Conservation (phyloP, 2,113 vertebrate species). For the Albula goreensis region DNA sequence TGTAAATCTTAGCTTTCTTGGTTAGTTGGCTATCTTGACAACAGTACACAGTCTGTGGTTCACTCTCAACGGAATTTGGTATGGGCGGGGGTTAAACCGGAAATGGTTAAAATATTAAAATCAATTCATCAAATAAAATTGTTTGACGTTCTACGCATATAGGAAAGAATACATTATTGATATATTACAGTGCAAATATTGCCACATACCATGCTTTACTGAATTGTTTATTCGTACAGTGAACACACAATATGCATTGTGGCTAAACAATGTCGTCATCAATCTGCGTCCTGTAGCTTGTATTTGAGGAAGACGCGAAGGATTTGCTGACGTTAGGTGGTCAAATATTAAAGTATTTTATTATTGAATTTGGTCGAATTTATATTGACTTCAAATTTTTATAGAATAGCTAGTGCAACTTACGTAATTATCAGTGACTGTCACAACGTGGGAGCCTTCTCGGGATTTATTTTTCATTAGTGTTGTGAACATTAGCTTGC, state of each 20-base stretch:
- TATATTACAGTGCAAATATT: not conserved
- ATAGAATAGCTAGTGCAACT: not conserved
- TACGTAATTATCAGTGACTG: not conserved
- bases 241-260: not conserved
- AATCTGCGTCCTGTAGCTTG: constrained; percentile 42
- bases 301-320: constrained; percentile 39
- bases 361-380: not conserved
- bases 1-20: too few species aligned
- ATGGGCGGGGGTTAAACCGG: not conserved
- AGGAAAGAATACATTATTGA: too few species aligned
- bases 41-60: too few species aligned
- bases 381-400: not conserved
- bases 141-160: too few species aligned
- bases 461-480: not conserved
- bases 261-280: constrained; percentile 44
- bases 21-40: too few species aligned
- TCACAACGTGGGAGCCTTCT: not conserved
- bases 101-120: not conserved
- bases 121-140: not conserved
- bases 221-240: not conserved
- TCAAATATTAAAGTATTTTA: not conserved
- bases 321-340: constrained; percentile 40
- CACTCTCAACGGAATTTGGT: not conserved
- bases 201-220: too few species aligned
- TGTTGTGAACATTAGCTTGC: not conserved